Conservation (phyloP, 2,888 invertebrate species). For the Rhingia campestris region DNA sequence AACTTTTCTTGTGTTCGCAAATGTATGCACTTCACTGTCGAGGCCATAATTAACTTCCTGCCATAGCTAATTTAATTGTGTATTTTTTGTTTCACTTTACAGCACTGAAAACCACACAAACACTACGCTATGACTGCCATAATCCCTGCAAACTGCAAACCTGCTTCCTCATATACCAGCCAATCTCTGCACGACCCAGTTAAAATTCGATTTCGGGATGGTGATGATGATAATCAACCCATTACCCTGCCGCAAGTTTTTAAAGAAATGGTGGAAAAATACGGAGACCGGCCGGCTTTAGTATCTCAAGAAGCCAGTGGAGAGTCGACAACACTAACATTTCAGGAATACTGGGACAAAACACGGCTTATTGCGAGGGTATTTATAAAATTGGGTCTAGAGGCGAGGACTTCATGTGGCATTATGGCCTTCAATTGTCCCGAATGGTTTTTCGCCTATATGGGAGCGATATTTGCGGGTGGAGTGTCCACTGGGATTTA, state of each 20-base stretch:
- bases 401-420: conserved; percentile 90
- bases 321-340: conserved; percentile 86
- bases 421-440: conserved; percentile 95
- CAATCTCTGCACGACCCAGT: conserved; percentile 86
- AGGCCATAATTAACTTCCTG: conserved; percentile 22
- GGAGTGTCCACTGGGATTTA: conserved; percentile 94
- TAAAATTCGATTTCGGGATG: conserved; percentile 84
- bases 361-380: conserved; percentile 90
- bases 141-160: conserved; percentile 82
- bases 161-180: conserved; percentile 84
- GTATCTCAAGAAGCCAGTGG: conserved; percentile 84
- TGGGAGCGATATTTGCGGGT: conserved; percentile 94
- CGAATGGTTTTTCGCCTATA: conserved; percentile 93
- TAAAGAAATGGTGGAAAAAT: conserved; percentile 84
- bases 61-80: conserved; percentile 14
- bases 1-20: neutral
- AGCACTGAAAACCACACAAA: neutral
- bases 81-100: neutral
- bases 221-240: conserved; percentile 84
- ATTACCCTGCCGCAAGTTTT: conserved; percentile 89
- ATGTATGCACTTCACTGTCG: conserved; percentile 4
- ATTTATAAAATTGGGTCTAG: conserved; percentile 90
- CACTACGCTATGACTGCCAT: neutral
- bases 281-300: conserved; percentile 87
- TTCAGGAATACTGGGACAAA: conserved; percentile 88